Base-by-base conservation (phyloP, 2,797 vertebrate species). In the Chelmon rostratus region DNA sequence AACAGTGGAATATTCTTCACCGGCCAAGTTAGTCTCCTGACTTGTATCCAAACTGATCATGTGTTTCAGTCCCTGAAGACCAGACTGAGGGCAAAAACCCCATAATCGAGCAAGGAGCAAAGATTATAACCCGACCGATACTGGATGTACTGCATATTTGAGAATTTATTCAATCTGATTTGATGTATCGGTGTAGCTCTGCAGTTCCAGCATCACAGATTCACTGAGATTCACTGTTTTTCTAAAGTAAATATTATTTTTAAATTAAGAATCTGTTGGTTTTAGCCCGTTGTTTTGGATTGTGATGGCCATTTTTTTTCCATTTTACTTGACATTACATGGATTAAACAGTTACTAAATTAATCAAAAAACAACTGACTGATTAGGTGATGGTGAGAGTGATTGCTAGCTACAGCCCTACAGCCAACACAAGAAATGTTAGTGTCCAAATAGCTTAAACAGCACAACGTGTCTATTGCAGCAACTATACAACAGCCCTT, bases 11-110 rank as follows among this genome's bases (percentile, higher is more conserved):
- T 50, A 63, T 63, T 79, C 56, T 68, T 67, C 61, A 19, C 19
- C 2, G 0, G 66, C 35, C 58, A 59, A 68, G 11, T 62, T 5
- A 68, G 76, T 85, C 65, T 75, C 23, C 59, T 70, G 86, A 84
- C 49, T 42, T 59, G 56, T 21, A 64, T 59, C 12, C 35, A 72
- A n/a, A 13, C 28, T 44, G 42, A 77, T 81, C 69, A 76, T 49
- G 67, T 40, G 73, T 58, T 82, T 82, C 38, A 57, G 12, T 47
- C 64, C 33, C 52, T 50, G 37, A 40, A 69, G 58, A 78, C 42
- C 13, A 28, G 9, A 23, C 21, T 16, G 49, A 69, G 57, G 49
- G 52, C 68, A 72, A 68, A 33, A 50, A 42, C 31, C 10, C 6
- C 46, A 33, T 2, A 79, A 49, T 67, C 23, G 35, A 33, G 40